Evolutionary conservation across 2,113 vertebrate species (phyloP).

Genomic region (Danio rerio): GRCz12tu NC_133176.1:39573001-39573500

Average conservation of each 20-base stretch:
- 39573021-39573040: constrained; percentile 84
- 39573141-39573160: constrained; percentile 99
- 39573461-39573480: constrained; percentile 90
- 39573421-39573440: constrained; percentile 98
- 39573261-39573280: constrained; percentile 99
- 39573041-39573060: constrained; percentile 76
- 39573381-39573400: constrained; percentile 94
- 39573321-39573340: constrained; percentile 92
- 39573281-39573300: constrained; percentile 99
- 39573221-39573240: constrained; percentile 97
- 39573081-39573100: constrained; percentile 85
- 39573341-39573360: constrained; percentile 94
- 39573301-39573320: constrained; percentile 96
- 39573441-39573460: constrained; percentile 90
- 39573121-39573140: constrained; percentile 98
- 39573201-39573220: constrained; percentile 99
- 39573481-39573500: constrained; percentile 96
- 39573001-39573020: constrained; percentile 96
- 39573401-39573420: constrained; percentile 94
- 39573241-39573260: constrained; percentile 97
- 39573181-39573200: constrained; percentile 99
- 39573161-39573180: constrained; percentile 99
- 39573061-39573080: constrained; percentile 83
- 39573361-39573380: constrained; percentile 90
- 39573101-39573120: constrained; percentile 88